A percentile compares a stretch with the other conserved stretches of the same genome.
Evolutionary conservation across 2,113 vertebrate species (phyloP).

Genomic region (Oreochromis spilurus): DNA sequence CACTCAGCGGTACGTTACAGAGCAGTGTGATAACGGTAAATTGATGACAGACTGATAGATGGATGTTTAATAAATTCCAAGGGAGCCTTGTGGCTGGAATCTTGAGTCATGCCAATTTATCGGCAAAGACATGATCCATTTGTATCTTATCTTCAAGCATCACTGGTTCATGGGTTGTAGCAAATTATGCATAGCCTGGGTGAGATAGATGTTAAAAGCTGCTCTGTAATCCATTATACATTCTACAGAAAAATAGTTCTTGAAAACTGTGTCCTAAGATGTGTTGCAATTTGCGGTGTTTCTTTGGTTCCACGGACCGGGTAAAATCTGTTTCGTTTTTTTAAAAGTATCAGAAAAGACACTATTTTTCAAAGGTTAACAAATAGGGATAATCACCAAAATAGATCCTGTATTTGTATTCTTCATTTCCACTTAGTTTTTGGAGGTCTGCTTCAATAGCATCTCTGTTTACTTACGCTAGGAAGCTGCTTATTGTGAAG

Average conservation of each 20-base stretch:
- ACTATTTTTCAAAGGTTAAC: not conserved
- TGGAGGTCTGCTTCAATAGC: not conserved
- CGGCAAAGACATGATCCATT: not conserved
- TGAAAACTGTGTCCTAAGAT: not conserved
- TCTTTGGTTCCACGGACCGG: not conserved
- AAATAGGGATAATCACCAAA: not conserved
- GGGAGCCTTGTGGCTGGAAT: not conserved
- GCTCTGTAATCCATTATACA: not conserved
- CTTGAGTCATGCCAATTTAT: not conserved
- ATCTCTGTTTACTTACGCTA: not conserved
- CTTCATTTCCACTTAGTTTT: not conserved
- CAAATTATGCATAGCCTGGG: not conserved
- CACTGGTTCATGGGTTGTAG: not conserved
- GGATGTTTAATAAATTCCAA: not conserved
- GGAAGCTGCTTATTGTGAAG: not conserved
- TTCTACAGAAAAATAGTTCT: not conserved
- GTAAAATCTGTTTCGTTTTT: not conserved
- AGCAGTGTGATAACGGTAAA: not conserved
- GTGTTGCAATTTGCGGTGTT: not conserved
- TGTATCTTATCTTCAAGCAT: not conserved
- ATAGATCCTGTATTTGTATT: not conserved
- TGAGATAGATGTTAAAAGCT: not conserved
- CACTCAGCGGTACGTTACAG: slow-evolving; percentile 44
- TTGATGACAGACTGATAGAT: not conserved
- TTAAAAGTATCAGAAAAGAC: not conserved